Evolutionary conservation across 2,797 vertebrate genomes (phyloP).

Genomic region (Lagorchestes hirsutus): DNA sequence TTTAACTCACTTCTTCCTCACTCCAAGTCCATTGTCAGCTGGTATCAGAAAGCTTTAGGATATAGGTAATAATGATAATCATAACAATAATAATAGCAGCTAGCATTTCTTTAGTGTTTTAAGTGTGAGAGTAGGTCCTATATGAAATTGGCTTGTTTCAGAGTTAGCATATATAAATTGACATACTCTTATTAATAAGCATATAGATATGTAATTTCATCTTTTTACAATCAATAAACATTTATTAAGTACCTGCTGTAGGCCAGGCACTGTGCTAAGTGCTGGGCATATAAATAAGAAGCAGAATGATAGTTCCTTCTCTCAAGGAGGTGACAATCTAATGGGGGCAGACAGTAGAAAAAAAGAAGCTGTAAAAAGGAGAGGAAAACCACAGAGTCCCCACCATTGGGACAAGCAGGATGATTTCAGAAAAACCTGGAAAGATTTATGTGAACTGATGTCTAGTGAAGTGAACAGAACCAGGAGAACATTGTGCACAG

Average conservation of each 20-base stretch:
- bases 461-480: too few species aligned
- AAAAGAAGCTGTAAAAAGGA: neutral
- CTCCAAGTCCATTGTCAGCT: neutral
- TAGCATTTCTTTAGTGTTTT: neutral
- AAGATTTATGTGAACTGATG: too few species aligned
- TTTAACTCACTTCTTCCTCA: neutral
- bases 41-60: neutral
- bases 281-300: neutral
- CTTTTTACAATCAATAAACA: neutral
- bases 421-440: neutral
- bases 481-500: neutral
- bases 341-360: neutral
- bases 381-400: neutral
- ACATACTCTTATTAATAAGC: neutral
- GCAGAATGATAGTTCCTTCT: neutral
- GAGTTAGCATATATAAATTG: neutral
- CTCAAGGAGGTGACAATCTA: neutral
- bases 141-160: neutral
- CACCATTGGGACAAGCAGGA: neutral
- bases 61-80: too few species aligned
- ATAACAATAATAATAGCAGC: neutral
- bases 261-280: neutral
- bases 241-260: neutral
- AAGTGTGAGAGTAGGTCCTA: neutral
- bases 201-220: neutral